phyloP scores from a whole-genome alignment of 2,113 vertebrate genomes.

The Esox niger region DNA sequence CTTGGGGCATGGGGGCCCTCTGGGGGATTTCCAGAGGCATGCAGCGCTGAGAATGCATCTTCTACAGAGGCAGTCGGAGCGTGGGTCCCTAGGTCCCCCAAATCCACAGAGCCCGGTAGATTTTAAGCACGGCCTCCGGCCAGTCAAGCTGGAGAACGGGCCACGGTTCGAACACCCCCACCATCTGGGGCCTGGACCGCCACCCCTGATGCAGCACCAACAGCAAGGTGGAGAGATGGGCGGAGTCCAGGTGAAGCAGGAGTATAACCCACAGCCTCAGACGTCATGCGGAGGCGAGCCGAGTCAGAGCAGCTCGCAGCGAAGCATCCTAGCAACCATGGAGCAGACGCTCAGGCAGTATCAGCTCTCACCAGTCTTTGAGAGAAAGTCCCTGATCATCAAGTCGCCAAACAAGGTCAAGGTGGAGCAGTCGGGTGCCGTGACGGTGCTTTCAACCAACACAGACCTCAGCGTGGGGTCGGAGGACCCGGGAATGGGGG shows the following conservation, averaged over 20 bases:
- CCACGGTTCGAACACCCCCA: constrained; percentile 64
- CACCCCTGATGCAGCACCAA: constrained; percentile 28
- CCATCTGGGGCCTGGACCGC: constrained; percentile 10
- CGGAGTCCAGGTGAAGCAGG: constrained; percentile 81
- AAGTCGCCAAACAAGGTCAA: constrained; percentile 86
- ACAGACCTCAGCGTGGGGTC: constrained; percentile 60
- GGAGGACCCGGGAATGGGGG: constrained; percentile 29
- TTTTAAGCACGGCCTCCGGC: constrained; percentile 57
- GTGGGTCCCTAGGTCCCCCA: constrained; percentile 78
- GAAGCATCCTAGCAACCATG: constrained; percentile 92
- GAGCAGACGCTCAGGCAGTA: constrained; percentile 91
- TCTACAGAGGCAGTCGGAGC: constrained; percentile 82
- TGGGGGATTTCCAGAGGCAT: constrained; percentile 79
- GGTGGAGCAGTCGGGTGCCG: constrained; percentile 84
- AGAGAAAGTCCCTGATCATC: constrained; percentile 81
- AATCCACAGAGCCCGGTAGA: constrained; percentile 66
- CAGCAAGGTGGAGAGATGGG: constrained; percentile 63
- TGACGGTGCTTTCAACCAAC: constrained; percentile 82
- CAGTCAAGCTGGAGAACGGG: constrained; percentile 81
- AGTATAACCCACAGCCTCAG: constrained; percentile 63
- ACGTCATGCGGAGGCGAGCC: constrained; percentile 61
- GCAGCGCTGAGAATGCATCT: constrained; percentile 87
- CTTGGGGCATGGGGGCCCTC: constrained; percentile 57
- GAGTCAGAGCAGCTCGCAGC: constrained; percentile 55
- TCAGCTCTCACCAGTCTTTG: constrained; percentile 86